Evolutionary conservation across 2,888 invertebrate species (phyloP).

Genomic region (Eurytoma californica): DNA sequence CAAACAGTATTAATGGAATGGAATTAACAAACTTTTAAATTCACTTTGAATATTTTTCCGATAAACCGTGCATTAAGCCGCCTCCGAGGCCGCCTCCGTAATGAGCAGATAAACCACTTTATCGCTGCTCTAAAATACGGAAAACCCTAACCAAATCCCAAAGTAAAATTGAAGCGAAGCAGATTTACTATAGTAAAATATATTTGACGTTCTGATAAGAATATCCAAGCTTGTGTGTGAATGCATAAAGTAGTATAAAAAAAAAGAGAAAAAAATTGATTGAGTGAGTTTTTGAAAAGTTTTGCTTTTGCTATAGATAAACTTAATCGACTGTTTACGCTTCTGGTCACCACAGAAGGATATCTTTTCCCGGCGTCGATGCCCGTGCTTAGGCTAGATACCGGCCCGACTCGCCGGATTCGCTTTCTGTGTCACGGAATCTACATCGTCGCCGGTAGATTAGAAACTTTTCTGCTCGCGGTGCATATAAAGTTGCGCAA

Average conservation of each 20-base stretch:
- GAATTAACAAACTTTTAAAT: conserved; percentile 14
- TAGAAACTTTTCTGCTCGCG: conserved; percentile 30
- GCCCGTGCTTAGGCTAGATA: conserved; percentile 7
- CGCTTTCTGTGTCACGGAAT: conserved; percentile 49
- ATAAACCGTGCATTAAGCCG: not conserved
- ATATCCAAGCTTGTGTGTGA: conserved; percentile 20
- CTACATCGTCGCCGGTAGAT: conserved; percentile 47
- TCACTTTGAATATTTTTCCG: not conserved
- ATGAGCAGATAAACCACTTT: conserved; percentile 4
- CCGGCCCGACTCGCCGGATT: conserved; percentile 5
- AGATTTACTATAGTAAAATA: conserved; percentile 19
- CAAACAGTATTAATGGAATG: not conserved
- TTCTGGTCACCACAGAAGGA: conserved; percentile 48
- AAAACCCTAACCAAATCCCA: not conserved
- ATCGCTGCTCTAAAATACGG: conserved; percentile 33
- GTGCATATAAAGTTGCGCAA: conserved; percentile 44
- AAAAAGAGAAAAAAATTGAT: not conserved
- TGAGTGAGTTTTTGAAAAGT: conserved; percentile 33
- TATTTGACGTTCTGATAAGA: not conserved
- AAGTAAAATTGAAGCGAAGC: conserved; percentile 41
- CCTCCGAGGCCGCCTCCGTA: conserved; percentile 7
- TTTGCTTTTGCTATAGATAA: conserved; percentile 45
- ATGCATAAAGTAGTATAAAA: not conserved
- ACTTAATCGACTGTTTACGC: conserved; percentile 50
- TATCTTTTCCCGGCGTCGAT: conserved; percentile 39